A percentile compares a stretch with the other conserved stretches of the same genome.
Evolutionary conservation across 2,797 vertebrate genomes (phyloP).

Genomic region (Labroides dimidiatus): DNA sequence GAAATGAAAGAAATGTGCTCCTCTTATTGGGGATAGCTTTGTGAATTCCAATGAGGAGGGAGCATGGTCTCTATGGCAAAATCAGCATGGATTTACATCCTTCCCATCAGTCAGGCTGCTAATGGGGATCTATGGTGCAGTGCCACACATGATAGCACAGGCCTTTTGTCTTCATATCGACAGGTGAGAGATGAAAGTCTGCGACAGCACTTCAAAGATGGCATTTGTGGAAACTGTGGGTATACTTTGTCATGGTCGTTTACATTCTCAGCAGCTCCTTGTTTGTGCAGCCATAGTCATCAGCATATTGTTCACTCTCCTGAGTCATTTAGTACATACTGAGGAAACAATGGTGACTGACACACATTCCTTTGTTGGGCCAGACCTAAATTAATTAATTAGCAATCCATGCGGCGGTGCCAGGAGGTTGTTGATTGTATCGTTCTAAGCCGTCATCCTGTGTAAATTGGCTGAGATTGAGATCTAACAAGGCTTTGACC

Average conservation of each 20-base stretch:
- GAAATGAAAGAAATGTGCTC: conserved; percentile 75
- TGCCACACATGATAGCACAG: conserved; percentile 24
- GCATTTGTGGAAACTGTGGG: conserved; percentile 29
- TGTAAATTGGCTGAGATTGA: conserved; percentile 84
- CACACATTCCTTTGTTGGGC: conserved; percentile 71
- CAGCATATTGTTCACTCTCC: conserved; percentile 48
- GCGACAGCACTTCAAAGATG: conserved; percentile 30
- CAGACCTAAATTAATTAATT: conserved; percentile 79
- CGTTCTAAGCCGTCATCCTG: conserved; percentile 76
- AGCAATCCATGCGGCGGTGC: conserved; percentile 69
- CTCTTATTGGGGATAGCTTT: conserved; percentile 57
- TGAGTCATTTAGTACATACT: conserved; percentile 66
- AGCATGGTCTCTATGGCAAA: conserved; percentile 53
- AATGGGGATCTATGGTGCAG: conserved; percentile 61
- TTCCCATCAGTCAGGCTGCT: conserved; percentile 46
- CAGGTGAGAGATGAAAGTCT: conserved; percentile 49
- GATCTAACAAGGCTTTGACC: conserved; percentile 83
- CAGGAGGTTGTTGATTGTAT: conserved; percentile 82
- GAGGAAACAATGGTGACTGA: conserved; percentile 73
- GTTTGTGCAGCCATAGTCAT: conserved; percentile 27
- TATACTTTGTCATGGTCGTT: conserved; percentile 34
- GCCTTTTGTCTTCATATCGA: conserved; percentile 66
- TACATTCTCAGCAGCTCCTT: conserved; percentile 35
- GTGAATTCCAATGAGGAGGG: conserved; percentile 70
- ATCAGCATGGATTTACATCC: conserved; percentile 54